A percentile compares a stretch with the other conserved stretches of the same genome.
phyloP scores from a whole-genome alignment of 2,113 vertebrate genomes.

The Ammodytes marinus region DNA sequence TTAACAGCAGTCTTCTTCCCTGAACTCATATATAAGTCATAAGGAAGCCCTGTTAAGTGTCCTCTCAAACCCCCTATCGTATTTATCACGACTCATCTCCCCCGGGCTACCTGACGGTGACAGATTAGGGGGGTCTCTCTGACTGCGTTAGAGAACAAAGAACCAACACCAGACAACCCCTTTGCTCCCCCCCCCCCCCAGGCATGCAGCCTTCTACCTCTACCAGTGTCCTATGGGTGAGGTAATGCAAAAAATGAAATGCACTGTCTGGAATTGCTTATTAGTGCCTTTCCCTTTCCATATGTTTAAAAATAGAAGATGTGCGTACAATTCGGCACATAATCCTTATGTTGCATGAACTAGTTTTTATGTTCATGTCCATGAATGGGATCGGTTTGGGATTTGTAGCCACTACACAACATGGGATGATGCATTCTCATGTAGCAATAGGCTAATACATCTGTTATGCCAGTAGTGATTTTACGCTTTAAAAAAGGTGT shows the following conservation, averaged over 20 bases:
- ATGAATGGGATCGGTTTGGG: not conserved
- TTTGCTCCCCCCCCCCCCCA: conserved; percentile 8
- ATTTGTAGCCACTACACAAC: not conserved
- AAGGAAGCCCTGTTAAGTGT: conserved; percentile 72
- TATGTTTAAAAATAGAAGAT: not conserved
- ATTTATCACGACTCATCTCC: conserved; percentile 73
- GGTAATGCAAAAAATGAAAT: conserved; percentile 38
- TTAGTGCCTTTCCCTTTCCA: conserved; percentile 10
- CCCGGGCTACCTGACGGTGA: conserved; percentile 69
- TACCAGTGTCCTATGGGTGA: conserved; percentile 26
- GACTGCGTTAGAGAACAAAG: conserved; percentile 71
- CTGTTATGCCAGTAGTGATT: conserved; percentile 1
- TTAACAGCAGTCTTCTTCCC: conserved; percentile 48
- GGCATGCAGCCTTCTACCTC: conserved; percentile 36
- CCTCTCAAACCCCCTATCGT: conserved; percentile 71
- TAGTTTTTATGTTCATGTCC: not conserved
- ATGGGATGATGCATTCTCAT: not conserved
- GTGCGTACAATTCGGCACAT: not conserved
- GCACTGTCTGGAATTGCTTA: conserved; percentile 29
- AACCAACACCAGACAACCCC: conserved; percentile 51
- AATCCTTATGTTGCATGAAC: not conserved
- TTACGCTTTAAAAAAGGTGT: not conserved
- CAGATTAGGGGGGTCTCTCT: conserved; percentile 65
- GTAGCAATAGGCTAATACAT: not conserved
- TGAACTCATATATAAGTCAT: conserved; percentile 82